phyloP scores from a whole-genome alignment of 1,140 invertebrate species.

The Macrobrachium rosenbergii region DNA sequence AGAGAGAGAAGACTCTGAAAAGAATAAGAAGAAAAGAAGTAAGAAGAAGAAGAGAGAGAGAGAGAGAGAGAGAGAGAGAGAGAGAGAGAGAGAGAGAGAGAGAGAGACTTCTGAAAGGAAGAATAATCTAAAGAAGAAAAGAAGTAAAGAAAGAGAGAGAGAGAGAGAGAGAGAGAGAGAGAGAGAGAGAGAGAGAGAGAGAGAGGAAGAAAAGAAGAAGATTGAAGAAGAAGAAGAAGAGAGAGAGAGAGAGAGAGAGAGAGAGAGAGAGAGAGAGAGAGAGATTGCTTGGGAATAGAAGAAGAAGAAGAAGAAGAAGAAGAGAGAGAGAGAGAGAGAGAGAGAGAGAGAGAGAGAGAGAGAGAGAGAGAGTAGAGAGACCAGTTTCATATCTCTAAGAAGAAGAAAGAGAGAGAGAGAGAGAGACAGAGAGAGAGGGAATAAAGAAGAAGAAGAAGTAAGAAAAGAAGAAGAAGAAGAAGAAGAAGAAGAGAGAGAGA shows the following conservation, averaged over 20 bases:
- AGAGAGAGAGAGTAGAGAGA: background rate
- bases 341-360: background rate
- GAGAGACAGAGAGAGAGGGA: background rate
- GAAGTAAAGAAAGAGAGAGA: background rate
- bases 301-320: background rate
- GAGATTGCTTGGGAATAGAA: no score
- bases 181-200: background rate
- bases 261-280: no score
- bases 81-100: background rate
- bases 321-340: background rate
- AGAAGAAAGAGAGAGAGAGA: background rate
- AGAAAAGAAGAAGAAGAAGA: background rate
- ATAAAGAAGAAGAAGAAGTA: background rate
- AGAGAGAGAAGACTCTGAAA: background rate
- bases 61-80: background rate
- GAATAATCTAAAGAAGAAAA: no score
- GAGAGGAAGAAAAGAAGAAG: no score
- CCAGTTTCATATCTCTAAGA: background rate
- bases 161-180: background rate
- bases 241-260: no score
- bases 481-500: slow-evolving; percentile 7
- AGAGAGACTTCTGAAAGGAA: no score
- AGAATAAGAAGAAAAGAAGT: background rate
- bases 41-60: background rate
- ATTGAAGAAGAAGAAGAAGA: no score